Evolutionary conservation across 2,888 invertebrate species (phyloP).

Genomic region (Aspidiotus destructor): DNA sequence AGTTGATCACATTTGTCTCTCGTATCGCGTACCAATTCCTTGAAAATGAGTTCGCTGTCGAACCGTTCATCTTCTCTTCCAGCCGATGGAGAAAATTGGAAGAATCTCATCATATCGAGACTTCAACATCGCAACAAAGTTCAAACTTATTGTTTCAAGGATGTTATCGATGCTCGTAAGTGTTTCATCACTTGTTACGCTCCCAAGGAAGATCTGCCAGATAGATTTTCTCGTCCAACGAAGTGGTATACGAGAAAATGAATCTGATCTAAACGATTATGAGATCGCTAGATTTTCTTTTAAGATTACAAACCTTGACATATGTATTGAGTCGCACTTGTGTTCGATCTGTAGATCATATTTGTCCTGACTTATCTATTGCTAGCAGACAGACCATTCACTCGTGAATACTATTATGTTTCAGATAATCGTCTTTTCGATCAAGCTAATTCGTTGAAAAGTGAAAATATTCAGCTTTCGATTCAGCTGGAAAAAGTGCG

Average conservation of each 20-base stretch:
- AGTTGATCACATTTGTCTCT: no score
- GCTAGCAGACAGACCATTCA: no score
- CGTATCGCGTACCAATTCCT: background rate
- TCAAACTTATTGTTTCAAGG: slow-evolving; percentile 59
- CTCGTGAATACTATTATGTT: slow-evolving; percentile 39
- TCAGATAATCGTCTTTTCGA: slow-evolving; percentile 81
- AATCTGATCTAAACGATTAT: no score
- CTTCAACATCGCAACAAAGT: slow-evolving; percentile 63
- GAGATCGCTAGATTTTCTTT: no score
- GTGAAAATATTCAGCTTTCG: slow-evolving; percentile 74
- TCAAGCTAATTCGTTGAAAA: slow-evolving; percentile 63
- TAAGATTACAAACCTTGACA: no score
- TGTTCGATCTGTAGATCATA: no score
- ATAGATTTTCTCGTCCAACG: no score
- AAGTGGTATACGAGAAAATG: no score
- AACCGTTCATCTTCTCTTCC: background rate
- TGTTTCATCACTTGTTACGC: slow-evolving; percentile 36
- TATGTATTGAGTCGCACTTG: no score
- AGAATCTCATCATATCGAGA: slow-evolving; percentile 58
- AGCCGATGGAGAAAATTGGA: slow-evolving; percentile 50
- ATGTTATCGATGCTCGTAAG: slow-evolving; percentile 74
- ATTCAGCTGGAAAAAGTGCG: slow-evolving; percentile 75
- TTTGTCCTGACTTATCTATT: no score
- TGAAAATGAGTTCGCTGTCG: background rate
- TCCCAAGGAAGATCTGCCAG: background rate